Conservation (phyloP, 2,113 vertebrate genomes). For the Ailuropoda melanoleuca region DNA sequence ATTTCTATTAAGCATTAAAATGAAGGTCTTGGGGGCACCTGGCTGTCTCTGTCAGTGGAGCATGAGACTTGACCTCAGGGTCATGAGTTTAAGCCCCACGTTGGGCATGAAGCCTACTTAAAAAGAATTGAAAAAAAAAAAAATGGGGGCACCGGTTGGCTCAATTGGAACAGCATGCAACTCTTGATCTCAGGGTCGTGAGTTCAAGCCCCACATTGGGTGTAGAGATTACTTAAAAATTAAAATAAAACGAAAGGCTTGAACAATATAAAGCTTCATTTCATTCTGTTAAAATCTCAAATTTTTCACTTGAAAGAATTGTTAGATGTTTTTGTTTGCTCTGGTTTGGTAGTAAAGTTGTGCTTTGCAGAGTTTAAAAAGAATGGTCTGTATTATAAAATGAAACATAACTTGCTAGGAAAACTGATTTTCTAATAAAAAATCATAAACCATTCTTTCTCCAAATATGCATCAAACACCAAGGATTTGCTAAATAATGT, state of each 20-base stretch:
- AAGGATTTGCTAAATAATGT: neutral
- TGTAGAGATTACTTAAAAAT: neutral
- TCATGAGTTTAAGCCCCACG: neutral
- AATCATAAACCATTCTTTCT: neutral
- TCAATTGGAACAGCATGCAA: neutral
- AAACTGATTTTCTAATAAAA: neutral
- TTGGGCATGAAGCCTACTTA: neutral
- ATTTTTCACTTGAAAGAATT: neutral
- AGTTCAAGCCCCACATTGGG: neutral
- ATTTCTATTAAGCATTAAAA: neutral
- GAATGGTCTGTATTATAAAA: neutral
- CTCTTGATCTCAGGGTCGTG: neutral
- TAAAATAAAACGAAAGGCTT: slow-evolving; percentile 23
- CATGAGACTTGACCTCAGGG: neutral
- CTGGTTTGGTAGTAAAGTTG: neutral
- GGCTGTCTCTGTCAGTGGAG: neutral
- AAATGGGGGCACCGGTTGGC: neutral
- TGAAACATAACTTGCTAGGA: neutral
- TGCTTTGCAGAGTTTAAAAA: neutral
- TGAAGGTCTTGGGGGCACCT: neutral
- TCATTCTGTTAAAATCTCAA: slow-evolving; percentile 9
- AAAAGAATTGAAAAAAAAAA: neutral
- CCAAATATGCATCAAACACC: neutral
- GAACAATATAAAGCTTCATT: neutral
- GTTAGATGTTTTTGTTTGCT: neutral